These are phyloP conservation scores for Apaloderma vittatum DNA, from an alignment of 2,113 vertebrate genomes.

Conservation along the genomic window DNA sequence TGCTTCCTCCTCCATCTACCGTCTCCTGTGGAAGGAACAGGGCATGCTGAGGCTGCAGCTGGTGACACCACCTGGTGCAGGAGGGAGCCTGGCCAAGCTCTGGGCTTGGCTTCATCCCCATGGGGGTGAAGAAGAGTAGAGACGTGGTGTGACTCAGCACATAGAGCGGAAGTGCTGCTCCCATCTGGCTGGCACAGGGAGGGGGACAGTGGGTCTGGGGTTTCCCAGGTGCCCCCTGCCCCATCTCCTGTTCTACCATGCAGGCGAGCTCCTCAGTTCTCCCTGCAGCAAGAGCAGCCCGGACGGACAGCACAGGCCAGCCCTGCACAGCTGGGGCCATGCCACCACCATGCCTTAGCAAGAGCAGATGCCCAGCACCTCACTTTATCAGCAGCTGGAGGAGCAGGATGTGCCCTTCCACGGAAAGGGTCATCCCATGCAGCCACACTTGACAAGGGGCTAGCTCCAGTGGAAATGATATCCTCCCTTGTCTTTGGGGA, in stretches of 20 bases:
- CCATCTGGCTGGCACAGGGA: neutral
- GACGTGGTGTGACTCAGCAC: accelerated
- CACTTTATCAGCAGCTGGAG: neutral
- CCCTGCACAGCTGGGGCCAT: neutral
- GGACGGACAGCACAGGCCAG: neutral
- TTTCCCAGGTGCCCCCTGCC: accelerated
- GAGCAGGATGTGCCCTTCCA: neutral
- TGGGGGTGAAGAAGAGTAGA: neutral
- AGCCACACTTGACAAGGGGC: accelerated
- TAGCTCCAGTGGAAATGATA: accelerated
- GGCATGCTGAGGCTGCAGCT: neutral
- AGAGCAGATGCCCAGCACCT: neutral
- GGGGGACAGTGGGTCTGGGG: accelerated
- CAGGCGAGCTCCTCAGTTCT: neutral
- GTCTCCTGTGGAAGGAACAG: neutral
- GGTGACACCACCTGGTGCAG: neutral
- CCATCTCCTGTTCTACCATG: neutral
- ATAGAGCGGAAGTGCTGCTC: neutral
- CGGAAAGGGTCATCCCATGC: accelerated
- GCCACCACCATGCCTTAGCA: neutral
- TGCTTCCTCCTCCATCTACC: accelerated
- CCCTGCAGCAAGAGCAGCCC: neutral
- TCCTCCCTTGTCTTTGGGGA: neutral
- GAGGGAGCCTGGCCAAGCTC: neutral
- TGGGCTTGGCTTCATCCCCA: accelerated